phyloP scores from a whole-genome alignment of 2,797 vertebrate genomes.

The Myripristis jacobus region DNA sequence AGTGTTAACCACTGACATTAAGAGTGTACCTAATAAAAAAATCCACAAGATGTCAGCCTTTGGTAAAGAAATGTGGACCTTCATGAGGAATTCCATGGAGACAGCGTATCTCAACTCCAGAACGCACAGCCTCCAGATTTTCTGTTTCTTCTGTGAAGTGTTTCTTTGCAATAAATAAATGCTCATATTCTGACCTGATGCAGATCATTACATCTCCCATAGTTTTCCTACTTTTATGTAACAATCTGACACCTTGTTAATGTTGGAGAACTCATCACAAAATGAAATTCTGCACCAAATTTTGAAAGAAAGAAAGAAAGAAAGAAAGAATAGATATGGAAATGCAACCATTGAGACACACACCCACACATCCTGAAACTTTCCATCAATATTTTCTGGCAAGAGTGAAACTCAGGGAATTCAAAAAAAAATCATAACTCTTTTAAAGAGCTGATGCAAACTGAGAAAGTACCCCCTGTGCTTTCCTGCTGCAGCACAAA shows the following conservation, averaged over 20 bases:
- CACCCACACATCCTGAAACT: constrained; percentile 11
- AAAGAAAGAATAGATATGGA: not conserved
- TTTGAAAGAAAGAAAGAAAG: not conserved
- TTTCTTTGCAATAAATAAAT: too few species aligned
- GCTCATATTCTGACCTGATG: not conserved
- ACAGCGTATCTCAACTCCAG: too few species aligned
- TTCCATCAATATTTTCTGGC: constrained; percentile 48
- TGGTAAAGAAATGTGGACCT: not conserved
- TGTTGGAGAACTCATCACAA: not conserved
- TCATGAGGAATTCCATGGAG: too few species aligned
- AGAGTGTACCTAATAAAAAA: not conserved
- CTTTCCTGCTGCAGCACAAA: constrained; percentile 1
- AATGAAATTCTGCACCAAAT: too few species aligned
- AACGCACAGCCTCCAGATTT: too few species aligned
- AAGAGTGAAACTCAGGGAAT: constrained; percentile 45
- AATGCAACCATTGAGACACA: not conserved
- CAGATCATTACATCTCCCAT: not conserved
- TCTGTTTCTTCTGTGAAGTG: too few species aligned
- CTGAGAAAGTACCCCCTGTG: not conserved
- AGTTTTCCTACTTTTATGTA: not conserved
- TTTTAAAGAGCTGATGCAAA: constrained; percentile 22
- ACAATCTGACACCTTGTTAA: too few species aligned
- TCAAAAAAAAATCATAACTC: constrained; percentile 47
- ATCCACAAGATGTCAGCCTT: constrained; percentile 75
- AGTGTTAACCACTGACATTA: too few species aligned